Conservation (phyloP, 2,797 vertebrate species). For the Sarcoramphus papa region DNA sequence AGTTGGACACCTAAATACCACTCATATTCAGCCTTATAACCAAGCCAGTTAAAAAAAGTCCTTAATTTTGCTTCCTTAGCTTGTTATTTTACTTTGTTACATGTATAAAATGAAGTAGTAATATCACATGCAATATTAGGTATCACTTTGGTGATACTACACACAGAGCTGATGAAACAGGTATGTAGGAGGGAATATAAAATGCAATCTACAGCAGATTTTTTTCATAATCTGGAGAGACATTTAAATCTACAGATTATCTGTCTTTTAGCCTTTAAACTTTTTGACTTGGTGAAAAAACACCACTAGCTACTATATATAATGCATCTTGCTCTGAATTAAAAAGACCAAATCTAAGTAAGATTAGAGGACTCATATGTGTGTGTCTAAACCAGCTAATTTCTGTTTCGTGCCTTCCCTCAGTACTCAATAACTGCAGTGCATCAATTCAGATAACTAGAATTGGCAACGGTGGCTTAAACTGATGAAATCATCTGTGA, state of each 20-base stretch:
- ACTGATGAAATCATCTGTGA: neutral
- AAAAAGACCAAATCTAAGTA: neutral
- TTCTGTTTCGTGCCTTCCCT: neutral
- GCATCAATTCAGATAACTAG: neutral
- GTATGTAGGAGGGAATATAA: neutral
- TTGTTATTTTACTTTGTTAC: neutral
- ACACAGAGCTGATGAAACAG: neutral
- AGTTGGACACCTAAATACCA: neutral
- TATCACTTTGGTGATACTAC: neutral
- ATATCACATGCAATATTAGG: neutral
- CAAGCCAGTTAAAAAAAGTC: neutral
- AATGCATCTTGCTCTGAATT: neutral
- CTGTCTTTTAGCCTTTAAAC: neutral
- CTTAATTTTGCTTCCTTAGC: neutral
- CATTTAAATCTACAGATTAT: neutral
- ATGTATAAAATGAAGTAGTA: neutral
- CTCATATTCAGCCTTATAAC: neutral
- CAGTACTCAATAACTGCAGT: neutral
- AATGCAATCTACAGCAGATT: neutral
- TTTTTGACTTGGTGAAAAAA: neutral
- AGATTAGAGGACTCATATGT: neutral
- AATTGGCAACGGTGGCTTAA: neutral
- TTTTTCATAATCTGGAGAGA: neutral
- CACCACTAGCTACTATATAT: neutral
- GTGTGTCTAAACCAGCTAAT: accelerated